Evolutionary conservation across 1,140 invertebrate genomes (phyloP), one percentile per base, ranked within the genome.

Genomic region (Habropoda laboriosa): DNA sequence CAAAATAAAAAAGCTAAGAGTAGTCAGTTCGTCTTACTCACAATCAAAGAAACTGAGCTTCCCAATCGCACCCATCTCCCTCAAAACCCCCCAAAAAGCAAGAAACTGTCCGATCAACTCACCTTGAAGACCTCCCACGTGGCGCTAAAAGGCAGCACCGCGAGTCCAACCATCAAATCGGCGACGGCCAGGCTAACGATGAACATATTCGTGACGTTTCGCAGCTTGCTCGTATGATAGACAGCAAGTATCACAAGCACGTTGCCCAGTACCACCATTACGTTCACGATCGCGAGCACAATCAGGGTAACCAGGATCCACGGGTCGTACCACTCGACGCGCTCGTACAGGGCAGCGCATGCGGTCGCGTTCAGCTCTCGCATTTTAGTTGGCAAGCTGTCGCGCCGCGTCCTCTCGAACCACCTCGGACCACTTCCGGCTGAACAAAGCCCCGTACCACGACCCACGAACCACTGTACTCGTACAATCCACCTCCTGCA

Each of bases 151-250:
- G 97, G 97, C 67, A 98, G 93, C n/a, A 99, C 97, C 21, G 97
- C 96, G 3, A 98, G 92, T 0, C 98, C 98, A 13, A 99, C 97
- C 88, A 98, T 94, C 38, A 99, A 94, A 93, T 99, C 98, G 45
- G 98, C 97, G 1, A 98, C 96, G 0, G 98, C 98, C 80, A 99
- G 94, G 35, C 97, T 98, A 45, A 98, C 96, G 88, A 99, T 99
- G 93, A 99, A 99, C 89, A 98, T 95, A 92, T 99, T 99, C 53
- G 98, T 99, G 79, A 98, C 97, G 71, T 97, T 98, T 58, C 97
- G 94, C 63, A 99, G 94, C 91, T 98, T 98, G 53, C 96, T 95
- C 30, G 95, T 96, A 89, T 97, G 96, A 90, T 97, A 96, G 45
- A 99, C 98, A 67, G 98, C 98, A 66, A 97, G 94, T 87, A 99